These are phyloP conservation scores for Cylas formicarius DNA, from an alignment of 1,140 invertebrate species.

Conservation along the genomic window DNA sequence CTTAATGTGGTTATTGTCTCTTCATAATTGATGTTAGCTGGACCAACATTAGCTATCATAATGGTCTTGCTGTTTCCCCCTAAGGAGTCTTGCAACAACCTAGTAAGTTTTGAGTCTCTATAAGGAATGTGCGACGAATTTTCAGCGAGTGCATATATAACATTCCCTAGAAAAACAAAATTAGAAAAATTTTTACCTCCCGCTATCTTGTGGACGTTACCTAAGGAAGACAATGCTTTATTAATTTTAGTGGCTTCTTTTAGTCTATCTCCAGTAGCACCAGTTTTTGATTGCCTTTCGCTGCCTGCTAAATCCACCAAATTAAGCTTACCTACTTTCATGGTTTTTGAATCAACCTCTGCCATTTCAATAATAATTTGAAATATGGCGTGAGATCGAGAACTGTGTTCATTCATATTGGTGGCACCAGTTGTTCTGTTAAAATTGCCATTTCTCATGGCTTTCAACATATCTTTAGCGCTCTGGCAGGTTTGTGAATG, in stretches of 20 bases:
- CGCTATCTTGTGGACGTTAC: conserved; percentile 43
- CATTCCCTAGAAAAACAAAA: conserved; percentile 63
- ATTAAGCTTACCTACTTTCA: conserved; percentile 64
- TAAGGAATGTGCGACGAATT: conserved; percentile 86
- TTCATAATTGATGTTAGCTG: conserved; percentile 93
- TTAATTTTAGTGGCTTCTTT: conserved; percentile 96
- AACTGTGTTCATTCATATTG: conserved; percentile 99
- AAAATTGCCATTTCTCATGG: conserved; percentile 84
- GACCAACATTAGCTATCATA: conserved; percentile 95
- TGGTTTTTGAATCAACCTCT: conserved; percentile 61
- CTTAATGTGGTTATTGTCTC: conserved; percentile 88
- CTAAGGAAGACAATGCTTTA: conserved; percentile 84
- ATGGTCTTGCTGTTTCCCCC: conserved; percentile 95
- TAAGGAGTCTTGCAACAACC: conserved; percentile 86
- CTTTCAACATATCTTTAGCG: conserved; percentile 80
- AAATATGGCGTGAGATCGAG: conserved; percentile 96
- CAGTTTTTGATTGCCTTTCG: conserved; percentile 88
- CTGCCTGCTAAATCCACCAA: conserved; percentile 73
- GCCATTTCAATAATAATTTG: conserved; percentile 96
- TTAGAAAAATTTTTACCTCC: conserved; percentile 2
- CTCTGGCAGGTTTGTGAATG: conserved; percentile 86
- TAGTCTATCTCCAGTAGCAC: conserved; percentile 79
- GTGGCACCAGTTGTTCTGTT: conserved; percentile 89
- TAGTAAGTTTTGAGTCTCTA: conserved; percentile 88
- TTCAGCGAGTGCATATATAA: conserved; percentile 89